Conservation (phyloP, 35 echinoderm and acorn worm genomes). For the Apostichopus parvimensis region DNA sequence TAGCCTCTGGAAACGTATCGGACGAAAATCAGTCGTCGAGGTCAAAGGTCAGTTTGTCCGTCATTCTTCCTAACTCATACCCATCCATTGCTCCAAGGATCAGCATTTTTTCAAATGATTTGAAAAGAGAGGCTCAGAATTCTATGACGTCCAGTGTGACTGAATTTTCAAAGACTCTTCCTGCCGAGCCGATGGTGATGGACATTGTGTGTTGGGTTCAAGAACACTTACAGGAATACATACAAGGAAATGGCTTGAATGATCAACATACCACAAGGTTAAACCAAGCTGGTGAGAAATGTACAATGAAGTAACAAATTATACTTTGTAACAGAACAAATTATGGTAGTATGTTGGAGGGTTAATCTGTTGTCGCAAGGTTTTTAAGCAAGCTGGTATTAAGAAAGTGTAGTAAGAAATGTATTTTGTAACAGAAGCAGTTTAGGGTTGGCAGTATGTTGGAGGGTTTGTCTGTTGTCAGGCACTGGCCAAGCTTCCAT, state of each 20-base stretch:
- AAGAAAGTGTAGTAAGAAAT: no score
- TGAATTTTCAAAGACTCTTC: neutral
- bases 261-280: neutral
- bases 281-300: neutral
- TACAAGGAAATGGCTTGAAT: neutral
- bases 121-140: conserved; percentile 3
- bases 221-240: conserved; percentile 14
- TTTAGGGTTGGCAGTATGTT: no score
- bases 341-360: no score
- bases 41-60: neutral
- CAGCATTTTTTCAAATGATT: neutral
- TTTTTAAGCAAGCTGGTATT: no score
- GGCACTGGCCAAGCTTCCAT: no score
- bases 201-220: conserved; percentile 44
- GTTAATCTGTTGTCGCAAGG: no score
- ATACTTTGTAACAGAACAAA: no score
- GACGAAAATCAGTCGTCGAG: neutral
- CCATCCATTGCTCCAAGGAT: conserved; percentile 2
- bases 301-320: no score
- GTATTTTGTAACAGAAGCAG: no score
- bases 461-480: no score
- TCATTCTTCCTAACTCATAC: neutral
- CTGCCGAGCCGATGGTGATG: conserved; percentile 36
- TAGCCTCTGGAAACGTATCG: neutral
- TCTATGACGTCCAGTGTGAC: neutral